Evolutionary conservation across 2,888 invertebrate species (phyloP), one percentile per base, ranked within the genome.

Genomic region (Amphipyra tragopoginis): DNA sequence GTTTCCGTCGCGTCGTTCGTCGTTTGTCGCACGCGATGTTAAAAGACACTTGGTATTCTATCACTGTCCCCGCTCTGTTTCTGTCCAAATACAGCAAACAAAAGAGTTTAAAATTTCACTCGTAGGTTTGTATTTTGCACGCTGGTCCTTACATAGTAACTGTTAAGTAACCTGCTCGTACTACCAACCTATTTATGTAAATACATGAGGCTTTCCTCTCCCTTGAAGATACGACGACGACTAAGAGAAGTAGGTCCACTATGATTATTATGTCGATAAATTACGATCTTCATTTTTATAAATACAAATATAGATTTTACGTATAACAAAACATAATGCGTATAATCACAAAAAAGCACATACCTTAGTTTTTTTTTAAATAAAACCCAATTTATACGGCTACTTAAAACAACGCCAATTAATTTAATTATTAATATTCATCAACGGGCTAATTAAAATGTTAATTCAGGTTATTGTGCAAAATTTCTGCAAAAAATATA

Each of bases 31-130:
- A 68, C 68, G 53, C 54, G 54, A 73, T 52, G 29, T 13, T 29
- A 21, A 21, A 21, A 8, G 13, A 13, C 58, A 44, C 44, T 67
- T 58, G n/a, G 49, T 47, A 68, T 73, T 73, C 74, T 33, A 7
- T 40, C 44, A 51, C 21, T 42, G 51, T 67, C 56, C 5, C 5
- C 10, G 50, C 15, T 53, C 55, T 49, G 36, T 61, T 57, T 62
- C 47, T 39, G 39, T 11, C 68, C 47, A 36, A 62, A 45, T 53
- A 49, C 0, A 36, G 57, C 26, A 15, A 51, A 72, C 67, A 73
- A 61, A 54, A 51, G 49, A 34, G 29, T 33, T 29, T 11, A 26
- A 43, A 71, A 59, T 59, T 66, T 72, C 56, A 45, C 49, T 50
- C 11, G 9, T 36, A 3, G 7, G 9, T 14, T 68, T 52, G 13